Evolutionary conservation across 2,113 vertebrate genomes (phyloP).

Genomic region (Oxyura jamaicensis): DNA sequence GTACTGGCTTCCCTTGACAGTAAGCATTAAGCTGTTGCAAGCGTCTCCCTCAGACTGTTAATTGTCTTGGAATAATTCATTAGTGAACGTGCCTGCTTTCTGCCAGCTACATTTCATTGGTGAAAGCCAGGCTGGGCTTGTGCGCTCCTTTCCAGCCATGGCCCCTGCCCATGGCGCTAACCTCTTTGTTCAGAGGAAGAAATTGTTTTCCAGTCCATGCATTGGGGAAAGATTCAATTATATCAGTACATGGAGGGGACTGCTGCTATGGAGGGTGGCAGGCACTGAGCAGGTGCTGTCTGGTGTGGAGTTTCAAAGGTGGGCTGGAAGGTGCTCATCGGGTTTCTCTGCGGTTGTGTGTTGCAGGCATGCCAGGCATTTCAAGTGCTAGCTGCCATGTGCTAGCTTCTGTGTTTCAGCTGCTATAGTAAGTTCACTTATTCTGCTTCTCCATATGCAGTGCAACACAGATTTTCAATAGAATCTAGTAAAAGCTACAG

Average conservation of each 20-base stretch:
- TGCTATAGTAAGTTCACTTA: background rate
- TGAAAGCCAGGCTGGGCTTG: background rate
- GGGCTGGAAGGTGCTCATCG: background rate
- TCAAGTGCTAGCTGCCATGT: fast-evolving
- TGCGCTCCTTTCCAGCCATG: background rate
- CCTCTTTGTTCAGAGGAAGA: fast-evolving
- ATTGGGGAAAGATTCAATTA: background rate
- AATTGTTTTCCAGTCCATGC: background rate
- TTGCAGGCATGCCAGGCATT: fast-evolving
- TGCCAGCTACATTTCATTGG: background rate
- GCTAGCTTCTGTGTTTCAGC: background rate
- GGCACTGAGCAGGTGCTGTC: fast-evolving
- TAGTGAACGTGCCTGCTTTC: background rate
- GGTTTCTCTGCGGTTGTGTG: fast-evolving
- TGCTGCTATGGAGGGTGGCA: fast-evolving
- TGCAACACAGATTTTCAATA: background rate
- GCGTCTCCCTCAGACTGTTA: conserved; percentile 25
- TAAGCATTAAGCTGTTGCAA: conserved; percentile 36
- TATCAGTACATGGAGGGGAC: background rate
- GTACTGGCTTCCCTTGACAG: conserved; percentile 33
- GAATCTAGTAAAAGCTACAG: background rate
- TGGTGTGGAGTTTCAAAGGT: fast-evolving
- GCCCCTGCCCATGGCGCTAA: fast-evolving
- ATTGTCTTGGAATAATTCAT: conserved; percentile 51
- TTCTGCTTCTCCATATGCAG: background rate